phyloP scores from a whole-genome alignment of 2,888 invertebrate species.

The Sinohyriopsis cumingii region DNA sequence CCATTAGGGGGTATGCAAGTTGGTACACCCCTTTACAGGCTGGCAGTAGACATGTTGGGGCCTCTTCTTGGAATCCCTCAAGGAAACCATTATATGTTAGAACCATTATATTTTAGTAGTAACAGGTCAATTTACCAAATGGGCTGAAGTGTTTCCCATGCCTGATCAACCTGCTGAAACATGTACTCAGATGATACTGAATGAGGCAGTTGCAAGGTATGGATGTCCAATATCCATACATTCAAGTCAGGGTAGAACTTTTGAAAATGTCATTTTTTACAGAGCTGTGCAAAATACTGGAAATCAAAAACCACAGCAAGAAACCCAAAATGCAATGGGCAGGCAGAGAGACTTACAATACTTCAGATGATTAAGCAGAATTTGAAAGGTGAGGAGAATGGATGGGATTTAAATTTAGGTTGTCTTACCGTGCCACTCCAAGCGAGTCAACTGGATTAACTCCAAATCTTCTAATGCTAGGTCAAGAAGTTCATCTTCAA shows the following conservation, averaged over 20 bases:
- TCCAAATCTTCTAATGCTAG: slow-evolving; percentile 28
- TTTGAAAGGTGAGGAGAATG: slow-evolving; percentile 23
- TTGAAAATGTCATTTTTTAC: slow-evolving; percentile 16
- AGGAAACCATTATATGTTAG: slow-evolving; percentile 2
- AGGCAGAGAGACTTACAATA: slow-evolving; percentile 25
- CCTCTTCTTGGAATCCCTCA: slow-evolving; percentile 20
- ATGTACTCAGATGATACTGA: slow-evolving; percentile 12
- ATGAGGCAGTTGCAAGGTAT: slow-evolving; percentile 19
- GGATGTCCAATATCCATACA: slow-evolving; percentile 20
- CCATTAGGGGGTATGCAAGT: slow-evolving; percentile 79
- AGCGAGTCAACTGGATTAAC: slow-evolving; percentile 24
- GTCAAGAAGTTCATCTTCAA: slow-evolving; percentile 24
- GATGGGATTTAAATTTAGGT: slow-evolving; percentile 33
- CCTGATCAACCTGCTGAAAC: slow-evolving; percentile 20
- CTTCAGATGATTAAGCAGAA: slow-evolving; percentile 27
- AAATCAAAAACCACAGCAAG: slow-evolving; percentile 22
- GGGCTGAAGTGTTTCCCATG: slow-evolving; percentile 16
- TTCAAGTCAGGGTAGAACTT: slow-evolving; percentile 18
- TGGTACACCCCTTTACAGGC: slow-evolving; percentile 74
- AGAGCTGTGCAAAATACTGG: slow-evolving; percentile 14
- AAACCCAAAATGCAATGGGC: slow-evolving; percentile 33
- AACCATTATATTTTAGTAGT: slow-evolving; percentile 14
- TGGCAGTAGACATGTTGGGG: slow-evolving; percentile 20
- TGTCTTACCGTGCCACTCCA: slow-evolving; percentile 16
- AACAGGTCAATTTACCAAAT: slow-evolving; percentile 27